phyloP scores from a whole-genome alignment of 1,140 invertebrate species.

The Fopius arisanus region DNA sequence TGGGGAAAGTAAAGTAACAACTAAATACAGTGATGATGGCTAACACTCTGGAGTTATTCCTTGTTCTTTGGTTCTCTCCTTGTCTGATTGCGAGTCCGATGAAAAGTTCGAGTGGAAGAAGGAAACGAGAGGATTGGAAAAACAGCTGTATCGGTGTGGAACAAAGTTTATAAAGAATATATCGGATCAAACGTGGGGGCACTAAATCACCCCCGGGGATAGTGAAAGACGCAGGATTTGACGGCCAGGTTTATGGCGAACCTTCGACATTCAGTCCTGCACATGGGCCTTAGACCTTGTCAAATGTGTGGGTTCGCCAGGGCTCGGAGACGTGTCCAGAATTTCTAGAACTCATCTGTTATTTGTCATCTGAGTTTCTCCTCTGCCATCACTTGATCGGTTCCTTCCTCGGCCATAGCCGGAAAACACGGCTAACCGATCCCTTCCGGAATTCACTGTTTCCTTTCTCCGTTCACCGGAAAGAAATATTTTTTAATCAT shows the following conservation, averaged over 20 bases:
- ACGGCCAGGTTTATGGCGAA: neutral
- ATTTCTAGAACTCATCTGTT: slow-evolving; percentile 52
- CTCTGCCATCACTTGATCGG: slow-evolving; percentile 54
- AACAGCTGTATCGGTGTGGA: slow-evolving; percentile 34
- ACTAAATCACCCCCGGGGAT: slow-evolving; percentile 50
- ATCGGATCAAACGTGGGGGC: slow-evolving; percentile 53
- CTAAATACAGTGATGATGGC: slow-evolving; percentile 22
- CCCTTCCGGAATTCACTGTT: slow-evolving; percentile 42
- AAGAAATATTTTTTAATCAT: too few species aligned
- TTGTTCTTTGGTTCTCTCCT: neutral
- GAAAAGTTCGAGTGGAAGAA: neutral
- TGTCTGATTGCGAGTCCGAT: neutral
- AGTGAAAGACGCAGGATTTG: neutral
- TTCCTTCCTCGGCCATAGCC: slow-evolving; percentile 37
- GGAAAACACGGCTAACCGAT: slow-evolving; percentile 47
- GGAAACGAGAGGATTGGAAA: slow-evolving; percentile 8
- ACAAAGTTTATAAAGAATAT: slow-evolving; percentile 57
- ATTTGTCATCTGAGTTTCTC: slow-evolving; percentile 54
- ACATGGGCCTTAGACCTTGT: neutral
- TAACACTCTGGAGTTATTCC: neutral
- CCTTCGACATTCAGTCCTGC: neutral
- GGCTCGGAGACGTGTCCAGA: slow-evolving; percentile 47
- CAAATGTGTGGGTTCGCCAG: neutral
- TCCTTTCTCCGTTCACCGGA: neutral
- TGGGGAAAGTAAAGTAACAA: slow-evolving; percentile 2